Conservation (phyloP, 1,140 invertebrate species). For the Macrotrachela quadricornifera region DNA sequence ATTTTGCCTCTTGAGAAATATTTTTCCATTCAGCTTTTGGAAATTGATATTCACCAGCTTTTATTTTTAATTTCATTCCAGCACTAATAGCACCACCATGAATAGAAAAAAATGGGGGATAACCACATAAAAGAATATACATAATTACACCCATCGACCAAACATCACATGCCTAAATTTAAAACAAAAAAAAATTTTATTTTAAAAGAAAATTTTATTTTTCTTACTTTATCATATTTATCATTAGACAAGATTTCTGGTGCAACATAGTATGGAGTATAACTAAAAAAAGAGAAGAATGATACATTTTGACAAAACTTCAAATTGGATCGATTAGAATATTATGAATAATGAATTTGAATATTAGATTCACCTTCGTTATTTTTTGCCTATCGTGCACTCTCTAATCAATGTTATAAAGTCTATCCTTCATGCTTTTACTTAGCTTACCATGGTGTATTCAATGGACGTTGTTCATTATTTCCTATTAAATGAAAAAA, state of each 20-base stretch:
- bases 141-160: slow-evolving; percentile 94
- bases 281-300: slow-evolving; percentile 51
- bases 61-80: slow-evolving; percentile 94
- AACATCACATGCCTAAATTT: slow-evolving; percentile 60
- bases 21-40: slow-evolving; percentile 83
- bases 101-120: slow-evolving; percentile 92
- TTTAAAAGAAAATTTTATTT: too few relatives aligned
- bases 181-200: too few relatives aligned
- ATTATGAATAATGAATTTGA: too few relatives aligned
- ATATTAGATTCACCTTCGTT: too few relatives aligned
- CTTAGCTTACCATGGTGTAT: slow-evolving; percentile 3
- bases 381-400: too few relatives aligned
- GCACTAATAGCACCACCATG: slow-evolving; percentile 87
- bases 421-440: too few relatives aligned
- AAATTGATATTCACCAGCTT: slow-evolving; percentile 85
- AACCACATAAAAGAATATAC: slow-evolving; percentile 94
- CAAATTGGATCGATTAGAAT: too few relatives aligned
- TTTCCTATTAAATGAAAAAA: too few relatives aligned
- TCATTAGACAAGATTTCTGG: slow-evolving; percentile 86
- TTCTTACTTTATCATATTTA: slow-evolving; percentile 64
- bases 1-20: slow-evolving; percentile 61
- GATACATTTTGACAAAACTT: background rate
- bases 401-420: too few relatives aligned
- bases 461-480: background rate
- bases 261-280: slow-evolving; percentile 90